Evolutionary conservation across 2,888 invertebrate genomes (phyloP), one percentile per base, ranked within the genome.

Genomic region (Myopa testacea): DNA sequence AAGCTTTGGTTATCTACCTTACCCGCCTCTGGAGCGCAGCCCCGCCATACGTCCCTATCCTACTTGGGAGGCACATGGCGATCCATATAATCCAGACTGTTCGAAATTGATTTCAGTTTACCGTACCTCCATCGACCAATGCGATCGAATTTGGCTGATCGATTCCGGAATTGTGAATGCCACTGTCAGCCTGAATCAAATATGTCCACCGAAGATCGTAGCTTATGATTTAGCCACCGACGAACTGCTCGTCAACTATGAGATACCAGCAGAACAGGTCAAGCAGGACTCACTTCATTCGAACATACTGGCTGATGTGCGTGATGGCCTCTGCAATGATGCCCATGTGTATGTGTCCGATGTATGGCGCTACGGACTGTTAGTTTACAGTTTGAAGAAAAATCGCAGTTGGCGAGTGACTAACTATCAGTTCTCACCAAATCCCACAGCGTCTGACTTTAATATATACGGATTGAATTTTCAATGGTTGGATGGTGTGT

Each of bases 401-500:
- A 81, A 86, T 70, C 84, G 85, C 16, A 89, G 89, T 76, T 89
- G 89, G 89, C 85, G 89, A 14, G 84, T 85, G 3, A 87, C 87
- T 0, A 88, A 88, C 79, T 88, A 85, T 52, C 85, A 88, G 19
- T 89, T 88, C 68, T 84, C 83, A 4, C 88, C 90, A 0, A 87
- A 88, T 79, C 89, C 89, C 0, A 26, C 84, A 1, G 93, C 94
- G 0, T 92, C 95, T 0, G 93, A 93, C 82, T 96, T 93, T 84
- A 93, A 93, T 78, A 89, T 95, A 0, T 94, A 94, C 80, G 94
- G 93, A 3, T 84, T 95, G 0, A 93, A 93, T 81, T 96, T 95
- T 84, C 94, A 95, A 84, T 96, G 95, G 95, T 91, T 94, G 8
- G 95, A 95, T 84, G 95, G 95, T 0, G 91, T 95, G 37, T 95